Percentiles rank a stretch among this genome's conserved stretches.
Conservation (phyloP, 2,797 vertebrate genomes). For the Galago senegalensis region DNA sequence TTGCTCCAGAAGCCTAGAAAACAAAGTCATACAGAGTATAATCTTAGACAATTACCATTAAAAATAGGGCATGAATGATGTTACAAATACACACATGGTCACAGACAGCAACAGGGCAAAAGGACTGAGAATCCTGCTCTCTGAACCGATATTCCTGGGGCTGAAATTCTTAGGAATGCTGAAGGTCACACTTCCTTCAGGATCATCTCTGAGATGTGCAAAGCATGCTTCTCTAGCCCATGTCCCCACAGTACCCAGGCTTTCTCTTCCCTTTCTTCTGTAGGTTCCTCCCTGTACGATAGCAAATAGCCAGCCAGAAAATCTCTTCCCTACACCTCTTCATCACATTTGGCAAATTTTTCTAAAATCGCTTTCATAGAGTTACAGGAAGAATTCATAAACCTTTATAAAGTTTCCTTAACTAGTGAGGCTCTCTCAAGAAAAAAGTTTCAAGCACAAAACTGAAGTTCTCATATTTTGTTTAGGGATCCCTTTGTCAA, state of each 20-base stretch:
- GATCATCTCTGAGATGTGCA: not conserved
- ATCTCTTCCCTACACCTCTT: slow-evolving; percentile 42
- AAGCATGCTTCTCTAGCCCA: not conserved
- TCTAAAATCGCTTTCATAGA: slow-evolving; percentile 59
- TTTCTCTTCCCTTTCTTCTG: not conserved
- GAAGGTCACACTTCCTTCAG: not conserved
- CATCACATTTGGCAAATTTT: not conserved
- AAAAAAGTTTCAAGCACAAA: slow-evolving; percentile 55
- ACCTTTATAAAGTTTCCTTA: slow-evolving; percentile 54
- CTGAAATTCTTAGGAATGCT: not conserved
- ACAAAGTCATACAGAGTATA: slow-evolving; percentile 90
- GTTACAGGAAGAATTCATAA: slow-evolving; percentile 45
- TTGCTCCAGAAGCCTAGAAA: slow-evolving; percentile 97
- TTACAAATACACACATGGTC: slow-evolving; percentile 84
- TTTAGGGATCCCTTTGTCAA: slow-evolving; percentile 39
- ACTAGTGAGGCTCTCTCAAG: slow-evolving; percentile 14
- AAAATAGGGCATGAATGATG: slow-evolving; percentile 79
- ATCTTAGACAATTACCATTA: slow-evolving; percentile 89
- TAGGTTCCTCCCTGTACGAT: not conserved
- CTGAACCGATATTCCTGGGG: not conserved
- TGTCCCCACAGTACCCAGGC: not conserved
- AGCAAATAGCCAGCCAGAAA: not conserved
- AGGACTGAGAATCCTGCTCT: not conserved
- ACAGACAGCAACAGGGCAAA: slow-evolving; percentile 75
- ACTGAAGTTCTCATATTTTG: slow-evolving; percentile 39